A percentile compares a stretch with the other conserved stretches of the same genome.
Conservation (phyloP, 2,113 vertebrate genomes). For the Mungos mungo region DNA sequence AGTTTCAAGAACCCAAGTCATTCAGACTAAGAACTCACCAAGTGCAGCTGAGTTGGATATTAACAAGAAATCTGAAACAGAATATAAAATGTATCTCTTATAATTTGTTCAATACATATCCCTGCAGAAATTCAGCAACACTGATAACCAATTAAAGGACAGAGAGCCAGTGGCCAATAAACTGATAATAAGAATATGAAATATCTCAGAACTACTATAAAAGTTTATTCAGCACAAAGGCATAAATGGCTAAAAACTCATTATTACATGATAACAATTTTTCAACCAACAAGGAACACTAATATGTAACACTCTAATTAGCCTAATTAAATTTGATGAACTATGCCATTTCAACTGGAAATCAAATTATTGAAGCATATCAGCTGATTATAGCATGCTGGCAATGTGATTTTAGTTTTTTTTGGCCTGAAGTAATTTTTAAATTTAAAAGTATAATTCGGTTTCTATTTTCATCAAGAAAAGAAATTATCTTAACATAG, state of each 20-base stretch:
- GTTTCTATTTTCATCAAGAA: constrained; percentile 2
- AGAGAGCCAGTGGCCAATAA: constrained; percentile 56
- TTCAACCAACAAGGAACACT: constrained; percentile 54
- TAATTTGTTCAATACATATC: constrained; percentile 3
- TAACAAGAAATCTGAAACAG: not conserved
- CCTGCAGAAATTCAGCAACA: constrained; percentile 38
- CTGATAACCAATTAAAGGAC: not conserved
- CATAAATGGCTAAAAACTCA: constrained; percentile 58
- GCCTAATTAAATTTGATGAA: constrained; percentile 64
- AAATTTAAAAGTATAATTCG: constrained; percentile 53
- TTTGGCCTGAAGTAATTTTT: not conserved
- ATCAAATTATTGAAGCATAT: constrained; percentile 57
- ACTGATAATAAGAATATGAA: constrained; percentile 57
- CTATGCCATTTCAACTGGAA: constrained; percentile 56
- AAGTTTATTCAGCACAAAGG: constrained; percentile 40
- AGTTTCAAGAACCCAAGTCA: not conserved
- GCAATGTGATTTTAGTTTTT: constrained; percentile 10
- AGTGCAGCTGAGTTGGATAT: not conserved
- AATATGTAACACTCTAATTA: constrained; percentile 58
- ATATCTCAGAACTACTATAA: constrained; percentile 27
- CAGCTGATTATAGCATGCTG: not conserved
- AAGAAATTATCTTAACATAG: not conserved
- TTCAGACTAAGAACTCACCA: not conserved
- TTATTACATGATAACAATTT: constrained; percentile 58
- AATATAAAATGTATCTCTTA: not conserved